Conservation (phyloP, 2,113 vertebrate genomes). For the Trochalopteron elliotii region DNA sequence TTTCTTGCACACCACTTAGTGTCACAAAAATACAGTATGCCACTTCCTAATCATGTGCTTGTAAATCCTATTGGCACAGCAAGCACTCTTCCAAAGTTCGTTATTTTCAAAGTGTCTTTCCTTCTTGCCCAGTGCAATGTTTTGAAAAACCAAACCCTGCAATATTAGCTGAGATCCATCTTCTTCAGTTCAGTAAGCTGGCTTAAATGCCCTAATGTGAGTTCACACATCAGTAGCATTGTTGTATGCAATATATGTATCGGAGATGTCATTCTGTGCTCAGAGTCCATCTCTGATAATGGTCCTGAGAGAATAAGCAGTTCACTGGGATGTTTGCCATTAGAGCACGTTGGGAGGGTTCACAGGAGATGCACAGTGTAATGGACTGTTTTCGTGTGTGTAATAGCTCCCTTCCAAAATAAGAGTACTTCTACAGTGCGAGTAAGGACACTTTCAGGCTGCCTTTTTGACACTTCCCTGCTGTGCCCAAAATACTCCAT, state of each 20-base stretch:
- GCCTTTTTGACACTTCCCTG: background rate
- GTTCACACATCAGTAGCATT: background rate
- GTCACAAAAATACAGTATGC: background rate
- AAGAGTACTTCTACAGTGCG: background rate
- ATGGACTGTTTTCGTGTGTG: background rate
- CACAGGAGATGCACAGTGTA: background rate
- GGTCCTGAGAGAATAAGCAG: background rate
- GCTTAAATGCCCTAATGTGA: background rate
- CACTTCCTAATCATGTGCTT: background rate
- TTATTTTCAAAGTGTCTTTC: background rate
- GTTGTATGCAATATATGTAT: background rate
- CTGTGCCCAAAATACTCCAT: background rate
- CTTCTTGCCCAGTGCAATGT: background rate
- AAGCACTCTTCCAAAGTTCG: background rate
- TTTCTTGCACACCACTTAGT: background rate
- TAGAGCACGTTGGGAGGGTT: background rate
- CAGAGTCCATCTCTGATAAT: background rate
- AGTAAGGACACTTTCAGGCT: background rate
- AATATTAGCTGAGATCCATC: background rate
- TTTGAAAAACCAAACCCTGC: background rate
- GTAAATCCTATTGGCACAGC: background rate
- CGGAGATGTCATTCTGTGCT: background rate
- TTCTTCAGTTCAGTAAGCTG: background rate
- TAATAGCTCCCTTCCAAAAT: background rate
- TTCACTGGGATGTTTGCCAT: background rate